Base-by-base conservation (phyloP, 2,888 invertebrate genomes). In the Ecliptopera silaceata region DNA sequence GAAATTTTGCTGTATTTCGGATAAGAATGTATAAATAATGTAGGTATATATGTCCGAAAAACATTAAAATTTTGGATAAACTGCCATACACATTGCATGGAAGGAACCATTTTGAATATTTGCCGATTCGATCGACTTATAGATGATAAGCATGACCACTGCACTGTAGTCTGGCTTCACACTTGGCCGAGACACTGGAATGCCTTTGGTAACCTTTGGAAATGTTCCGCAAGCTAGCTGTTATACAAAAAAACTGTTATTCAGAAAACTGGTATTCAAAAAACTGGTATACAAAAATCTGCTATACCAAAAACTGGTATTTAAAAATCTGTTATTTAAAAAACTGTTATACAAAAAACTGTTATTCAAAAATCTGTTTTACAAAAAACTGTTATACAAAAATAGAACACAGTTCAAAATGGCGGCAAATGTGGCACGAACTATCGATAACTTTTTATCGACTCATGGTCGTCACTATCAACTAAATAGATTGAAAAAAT, bases 121-220 rank as follows among this genome's bases (percentile, higher is more conserved):
- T 57, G 55, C 42, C 45, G 42, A 61, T 57, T 59, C 56, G 48
- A 63, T 55, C 57, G 59, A 58, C 53, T 61, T 50, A 49, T 63
- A 64, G 58, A 59, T 26, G 48, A 45, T 63, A 63, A 64, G 67
- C 65, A 64, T 67, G 67, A 56, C 45, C 64, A 68, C 68, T 46
- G 68, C 68, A 68, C 68, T 56, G 57, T 65, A 68, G 65, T 62
- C 63, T 63, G 67, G 73, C 76, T 74, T 72, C 62, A 68, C 72
- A 68, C 66, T 51, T 12, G 56, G 61, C 63, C 56, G 65, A 71
- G 71, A 77, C 80, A 75, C 75, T 65, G 75, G 75, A 79, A 77
- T 76, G 79, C 75, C 72, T 70, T 39, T 66, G 66, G 66, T 66
- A 66, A 51, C 63, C 64, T 59, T 65, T 63, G 53, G 57, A 64